phyloP scores from a whole-genome alignment of 2,113 vertebrate genomes.

The Chunga burmeisteri region DNA sequence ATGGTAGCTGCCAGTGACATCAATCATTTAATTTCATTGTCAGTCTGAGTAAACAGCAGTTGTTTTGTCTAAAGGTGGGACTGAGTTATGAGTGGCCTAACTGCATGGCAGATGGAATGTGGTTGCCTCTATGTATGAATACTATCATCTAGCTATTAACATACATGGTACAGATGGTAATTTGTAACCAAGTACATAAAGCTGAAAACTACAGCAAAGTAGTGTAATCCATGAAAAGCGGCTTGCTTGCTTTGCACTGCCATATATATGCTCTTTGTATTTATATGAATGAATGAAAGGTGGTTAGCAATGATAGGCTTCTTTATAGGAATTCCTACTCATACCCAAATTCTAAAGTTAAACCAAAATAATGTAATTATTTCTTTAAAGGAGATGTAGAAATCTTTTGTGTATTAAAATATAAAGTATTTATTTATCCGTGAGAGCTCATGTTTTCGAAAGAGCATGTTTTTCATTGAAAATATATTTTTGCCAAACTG shows the following conservation, averaged over 20 bases:
- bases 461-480: conserved; percentile 64
- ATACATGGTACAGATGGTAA: conserved; percentile 83
- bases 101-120: conserved; percentile 83
- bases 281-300: not conserved
- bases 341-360: conserved; percentile 19
- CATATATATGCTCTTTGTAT: not conserved
- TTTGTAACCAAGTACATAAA: conserved; percentile 83
- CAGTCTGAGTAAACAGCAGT: conserved; percentile 85
- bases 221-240: not conserved
- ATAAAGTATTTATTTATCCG: conserved; percentile 67
- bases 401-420: conserved; percentile 54
- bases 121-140: conserved; percentile 79
- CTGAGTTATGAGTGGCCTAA: conserved; percentile 81
- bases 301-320: not conserved
- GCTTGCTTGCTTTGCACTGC: not conserved
- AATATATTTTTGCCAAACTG: conserved; percentile 67
- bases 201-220: conserved; percentile 67
- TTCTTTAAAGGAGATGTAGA: conserved; percentile 21
- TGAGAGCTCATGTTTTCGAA: conserved; percentile 54
- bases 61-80: conserved; percentile 79
- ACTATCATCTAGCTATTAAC: conserved; percentile 81
- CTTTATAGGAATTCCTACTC: not conserved
- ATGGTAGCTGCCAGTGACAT: conserved; percentile 69
- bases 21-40: conserved; percentile 74
- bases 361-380: conserved; percentile 38